Percentiles rank a stretch among this genome's conserved stretches.
These are phyloP conservation scores for Thecocarcelia acutangulata DNA, from an alignment of 2,888 invertebrate genomes.

Conservation along the genomic window DNA sequence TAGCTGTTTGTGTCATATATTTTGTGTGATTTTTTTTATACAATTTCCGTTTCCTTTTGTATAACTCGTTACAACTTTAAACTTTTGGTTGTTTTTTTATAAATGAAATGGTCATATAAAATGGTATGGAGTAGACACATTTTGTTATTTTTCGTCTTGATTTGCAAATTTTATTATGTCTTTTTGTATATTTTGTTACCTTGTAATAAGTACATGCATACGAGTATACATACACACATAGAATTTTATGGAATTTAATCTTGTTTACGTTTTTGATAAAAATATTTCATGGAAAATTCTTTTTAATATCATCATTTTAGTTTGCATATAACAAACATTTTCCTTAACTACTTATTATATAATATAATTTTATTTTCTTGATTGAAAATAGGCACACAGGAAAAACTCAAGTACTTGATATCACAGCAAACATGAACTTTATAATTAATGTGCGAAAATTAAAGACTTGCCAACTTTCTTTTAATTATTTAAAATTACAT, in stretches of 20 bases:
- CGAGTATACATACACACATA: not conserved
- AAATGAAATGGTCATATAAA: conserved; percentile 60
- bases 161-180: conserved; percentile 31
- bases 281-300: conserved; percentile 20
- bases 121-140: conserved; percentile 57
- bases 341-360: too few species aligned
- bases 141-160: conserved; percentile 22
- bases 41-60: conserved; percentile 59
- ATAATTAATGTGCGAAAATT: too few species aligned
- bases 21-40: conserved; percentile 26
- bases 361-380: too few species aligned
- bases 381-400: too few species aligned
- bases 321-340: not conserved
- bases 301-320: conserved; percentile 10
- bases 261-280: conserved; percentile 13
- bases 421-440: too few species aligned
- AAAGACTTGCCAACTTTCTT: too few species aligned
- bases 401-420: too few species aligned
- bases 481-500: too few species aligned
- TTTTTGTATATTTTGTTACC: conserved; percentile 42
- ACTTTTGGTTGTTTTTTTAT: conserved; percentile 25
- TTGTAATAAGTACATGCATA: too few species aligned
- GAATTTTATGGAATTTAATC: conserved; percentile 19
- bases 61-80: conserved; percentile 53
- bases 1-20: conserved; percentile 53